phyloP scores from a whole-genome alignment of 2,113 vertebrate species.

The Ondatra zibethicus region DNA sequence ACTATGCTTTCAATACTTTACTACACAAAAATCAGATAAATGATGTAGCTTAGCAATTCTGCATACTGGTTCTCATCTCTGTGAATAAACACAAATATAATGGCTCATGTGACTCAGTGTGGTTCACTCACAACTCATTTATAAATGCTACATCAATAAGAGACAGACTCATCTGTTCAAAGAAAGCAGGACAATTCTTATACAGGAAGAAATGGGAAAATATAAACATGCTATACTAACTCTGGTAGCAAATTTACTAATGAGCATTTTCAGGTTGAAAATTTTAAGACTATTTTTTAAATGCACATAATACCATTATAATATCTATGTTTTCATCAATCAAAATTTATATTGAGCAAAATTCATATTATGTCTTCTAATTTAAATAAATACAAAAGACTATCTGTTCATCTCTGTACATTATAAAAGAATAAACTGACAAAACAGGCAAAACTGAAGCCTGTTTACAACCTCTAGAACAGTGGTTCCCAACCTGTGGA shows the following conservation, averaged over 20 bases:
- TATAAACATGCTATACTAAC: background rate
- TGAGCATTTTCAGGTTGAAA: background rate
- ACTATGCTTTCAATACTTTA: constrained; percentile 38
- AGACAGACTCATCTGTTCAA: background rate
- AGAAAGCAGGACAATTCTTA: background rate
- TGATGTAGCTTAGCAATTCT: constrained; percentile 6
- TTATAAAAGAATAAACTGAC: background rate
- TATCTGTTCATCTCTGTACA: background rate
- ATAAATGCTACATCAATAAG: constrained; percentile 31
- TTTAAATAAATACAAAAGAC: background rate
- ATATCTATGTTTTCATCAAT: background rate
- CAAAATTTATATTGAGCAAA: background rate
- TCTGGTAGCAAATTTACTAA: background rate
- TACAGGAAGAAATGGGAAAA: background rate
- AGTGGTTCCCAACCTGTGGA: background rate
- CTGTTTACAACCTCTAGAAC: background rate
- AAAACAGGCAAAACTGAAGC: background rate
- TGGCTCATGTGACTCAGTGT: background rate
- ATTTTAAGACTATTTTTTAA: background rate
- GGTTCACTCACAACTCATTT: background rate
- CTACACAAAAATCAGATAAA: constrained; percentile 31
- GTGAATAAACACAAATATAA: constrained; percentile 50
- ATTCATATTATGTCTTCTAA: background rate
- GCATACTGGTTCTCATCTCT: constrained; percentile 19
- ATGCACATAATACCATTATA: background rate